These are phyloP conservation scores for Vipera ursinii DNA, from an alignment of 2,797 vertebrate species.

Conservation along the genomic window DNA sequence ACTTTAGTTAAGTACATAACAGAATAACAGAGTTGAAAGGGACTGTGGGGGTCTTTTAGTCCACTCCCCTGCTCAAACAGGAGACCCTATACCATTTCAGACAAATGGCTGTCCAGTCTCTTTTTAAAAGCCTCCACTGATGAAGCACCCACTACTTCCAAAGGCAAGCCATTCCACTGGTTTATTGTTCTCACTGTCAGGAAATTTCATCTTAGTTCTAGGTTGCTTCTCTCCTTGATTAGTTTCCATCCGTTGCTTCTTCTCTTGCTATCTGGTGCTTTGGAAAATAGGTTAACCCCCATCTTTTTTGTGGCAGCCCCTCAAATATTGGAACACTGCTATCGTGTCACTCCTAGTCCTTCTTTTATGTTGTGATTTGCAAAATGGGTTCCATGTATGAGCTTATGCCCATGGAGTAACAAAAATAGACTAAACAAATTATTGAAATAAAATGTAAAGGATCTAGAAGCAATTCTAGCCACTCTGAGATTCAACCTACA, in stretches of 20 bases:
- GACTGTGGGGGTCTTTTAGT: too few species aligned
- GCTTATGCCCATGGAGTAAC: neutral
- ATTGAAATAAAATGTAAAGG: neutral
- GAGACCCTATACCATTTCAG: too few species aligned
- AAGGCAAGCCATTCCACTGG: neutral
- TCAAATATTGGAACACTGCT: neutral
- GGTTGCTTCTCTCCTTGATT: neutral
- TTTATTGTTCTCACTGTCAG: neutral
- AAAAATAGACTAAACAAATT: neutral
- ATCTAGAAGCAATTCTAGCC: neutral
- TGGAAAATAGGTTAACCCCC: neutral
- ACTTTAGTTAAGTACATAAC: neutral
- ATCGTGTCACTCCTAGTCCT: neutral
- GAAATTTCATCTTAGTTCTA: neutral
- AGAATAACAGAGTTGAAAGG: too few species aligned
- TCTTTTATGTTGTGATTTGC: neutral
- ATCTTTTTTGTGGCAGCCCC: neutral
- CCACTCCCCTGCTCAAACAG: too few species aligned
- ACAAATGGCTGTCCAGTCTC: too few species aligned
- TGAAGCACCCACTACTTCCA: neutral
- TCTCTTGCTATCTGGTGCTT: neutral
- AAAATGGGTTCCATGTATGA: neutral
- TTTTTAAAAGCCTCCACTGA: neutral
- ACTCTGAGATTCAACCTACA: neutral
- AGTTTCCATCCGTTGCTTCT: neutral